Conservation (phyloP, 2,888 invertebrate species). For the Sminthurides aquaticus region DNA sequence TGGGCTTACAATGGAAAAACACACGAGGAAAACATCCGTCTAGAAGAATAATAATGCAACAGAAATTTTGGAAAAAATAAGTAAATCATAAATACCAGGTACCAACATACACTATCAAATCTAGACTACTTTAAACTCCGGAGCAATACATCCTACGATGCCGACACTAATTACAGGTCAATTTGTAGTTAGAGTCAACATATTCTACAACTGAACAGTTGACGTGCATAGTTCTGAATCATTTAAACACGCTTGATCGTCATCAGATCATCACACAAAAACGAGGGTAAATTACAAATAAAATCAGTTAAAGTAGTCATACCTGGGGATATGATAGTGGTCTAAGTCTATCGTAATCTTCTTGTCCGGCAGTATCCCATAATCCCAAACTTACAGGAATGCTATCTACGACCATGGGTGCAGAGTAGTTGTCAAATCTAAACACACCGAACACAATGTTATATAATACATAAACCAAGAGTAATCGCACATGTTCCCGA, state of each 20-base stretch:
- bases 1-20: constrained; percentile 98
- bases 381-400: constrained; percentile 92
- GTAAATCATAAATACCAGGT: constrained; percentile 6
- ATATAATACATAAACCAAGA: not conserved
- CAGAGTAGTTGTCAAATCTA: constrained; percentile 98
- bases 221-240: no score
- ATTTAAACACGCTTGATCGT: no score
- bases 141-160: no score
- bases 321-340: constrained; percentile 91
- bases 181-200: no score
- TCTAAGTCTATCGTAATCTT: constrained; percentile 58
- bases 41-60: constrained; percentile 48
- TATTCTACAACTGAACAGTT: no score
- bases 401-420: constrained; percentile 96
- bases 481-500: not conserved
- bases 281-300: no score
- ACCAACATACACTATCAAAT: constrained; percentile 1
- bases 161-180: no score
- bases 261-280: no score
- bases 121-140: constrained; percentile 1
- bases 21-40: constrained; percentile 98
- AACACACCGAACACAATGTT: constrained; percentile 1
- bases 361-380: constrained; percentile 62
- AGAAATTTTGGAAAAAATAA: constrained; percentile 14
- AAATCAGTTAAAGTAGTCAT: no score